These are phyloP conservation scores for Geotrupes spiniger DNA, from an alignment of 2,888 invertebrate species.

Conservation along the genomic window DNA sequence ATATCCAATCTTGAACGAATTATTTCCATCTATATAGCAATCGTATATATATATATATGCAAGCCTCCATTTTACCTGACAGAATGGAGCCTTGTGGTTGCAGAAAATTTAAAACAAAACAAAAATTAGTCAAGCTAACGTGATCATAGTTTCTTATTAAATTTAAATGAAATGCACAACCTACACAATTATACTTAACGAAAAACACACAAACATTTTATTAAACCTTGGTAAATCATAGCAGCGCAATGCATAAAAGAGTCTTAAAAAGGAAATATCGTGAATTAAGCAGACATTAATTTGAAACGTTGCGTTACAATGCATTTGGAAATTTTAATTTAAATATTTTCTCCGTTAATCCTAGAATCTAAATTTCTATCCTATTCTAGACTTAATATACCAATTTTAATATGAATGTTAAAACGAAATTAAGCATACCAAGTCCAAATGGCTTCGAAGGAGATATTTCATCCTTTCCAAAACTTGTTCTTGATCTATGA, in stretches of 20 bases:
- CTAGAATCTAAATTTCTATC: slow-evolving; percentile 10
- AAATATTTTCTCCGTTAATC: too few species aligned
- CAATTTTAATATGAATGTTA: not conserved
- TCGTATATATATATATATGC: slow-evolving; percentile 52
- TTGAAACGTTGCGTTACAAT: too few species aligned
- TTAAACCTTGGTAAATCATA: slow-evolving; percentile 6
- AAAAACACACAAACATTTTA: slow-evolving; percentile 3
- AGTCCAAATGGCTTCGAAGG: slow-evolving; percentile 80
- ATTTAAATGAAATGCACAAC: slow-evolving; percentile 3
- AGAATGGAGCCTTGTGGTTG: slow-evolving; percentile 80
- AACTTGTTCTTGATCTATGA: slow-evolving; percentile 42
- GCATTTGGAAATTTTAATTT: too few species aligned
- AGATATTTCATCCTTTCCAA: slow-evolving; percentile 53
- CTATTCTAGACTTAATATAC: slow-evolving; percentile 6
- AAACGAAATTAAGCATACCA: slow-evolving; percentile 57
- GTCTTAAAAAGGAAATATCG: too few species aligned
- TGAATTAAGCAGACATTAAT: not conserved
- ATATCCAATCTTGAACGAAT: slow-evolving; percentile 7
- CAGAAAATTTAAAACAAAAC: slow-evolving; percentile 62
- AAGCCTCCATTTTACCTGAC: slow-evolving; percentile 78
- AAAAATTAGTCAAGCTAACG: slow-evolving; percentile 54
- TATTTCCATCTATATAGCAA: slow-evolving; percentile 46
- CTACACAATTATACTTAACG: not conserved
- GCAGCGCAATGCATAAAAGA: slow-evolving; percentile 13
- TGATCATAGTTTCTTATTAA: not conserved